These are phyloP conservation scores for Chymomyza procnemis DNA, from an alignment of 2,888 invertebrate species.

Conservation along the genomic window DNA sequence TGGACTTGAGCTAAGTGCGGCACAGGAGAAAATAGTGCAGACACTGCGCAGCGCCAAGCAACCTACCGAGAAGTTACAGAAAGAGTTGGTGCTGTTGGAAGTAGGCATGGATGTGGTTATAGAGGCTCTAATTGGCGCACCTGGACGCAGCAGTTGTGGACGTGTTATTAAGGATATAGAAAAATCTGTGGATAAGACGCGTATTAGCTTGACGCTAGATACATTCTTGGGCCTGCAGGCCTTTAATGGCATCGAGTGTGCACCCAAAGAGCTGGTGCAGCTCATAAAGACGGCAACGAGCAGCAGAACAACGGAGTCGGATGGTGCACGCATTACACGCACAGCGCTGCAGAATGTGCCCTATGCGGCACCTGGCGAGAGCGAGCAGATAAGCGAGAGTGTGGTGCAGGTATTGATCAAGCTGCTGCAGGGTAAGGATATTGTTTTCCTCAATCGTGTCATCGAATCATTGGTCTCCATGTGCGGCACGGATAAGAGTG, in stretches of 20 bases:
- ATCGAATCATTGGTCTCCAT: background rate
- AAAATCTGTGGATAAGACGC: constrained; percentile 41
- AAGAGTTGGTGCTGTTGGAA: constrained; percentile 35
- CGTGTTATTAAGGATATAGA: constrained; percentile 50
- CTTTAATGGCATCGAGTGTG: constrained; percentile 54
- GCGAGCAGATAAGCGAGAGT: background rate
- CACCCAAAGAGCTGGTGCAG: constrained; percentile 49
- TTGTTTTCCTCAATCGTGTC: background rate
- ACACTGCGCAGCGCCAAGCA: constrained; percentile 28
- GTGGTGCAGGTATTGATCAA: background rate
- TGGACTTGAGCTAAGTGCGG: constrained; percentile 22
- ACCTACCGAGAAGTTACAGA: constrained; percentile 19
- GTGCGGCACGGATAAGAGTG: background rate
- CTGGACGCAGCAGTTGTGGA: constrained; percentile 36
- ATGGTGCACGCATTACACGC: constrained; percentile 43
- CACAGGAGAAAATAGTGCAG: constrained; percentile 43
- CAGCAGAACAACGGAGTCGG: constrained; percentile 2
- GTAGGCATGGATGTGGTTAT: constrained; percentile 59
- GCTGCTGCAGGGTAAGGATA: background rate
- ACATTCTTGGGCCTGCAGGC: constrained; percentile 49
- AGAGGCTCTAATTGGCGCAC: constrained; percentile 50
- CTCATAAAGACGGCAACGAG: constrained; percentile 50
- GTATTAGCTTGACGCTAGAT: constrained; percentile 39
- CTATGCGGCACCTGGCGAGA: background rate
- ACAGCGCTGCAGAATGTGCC: constrained; percentile 23